Evolutionary conservation across 2,888 invertebrate genomes (phyloP).

Genomic region (Epirrhoe tristata): DNA sequence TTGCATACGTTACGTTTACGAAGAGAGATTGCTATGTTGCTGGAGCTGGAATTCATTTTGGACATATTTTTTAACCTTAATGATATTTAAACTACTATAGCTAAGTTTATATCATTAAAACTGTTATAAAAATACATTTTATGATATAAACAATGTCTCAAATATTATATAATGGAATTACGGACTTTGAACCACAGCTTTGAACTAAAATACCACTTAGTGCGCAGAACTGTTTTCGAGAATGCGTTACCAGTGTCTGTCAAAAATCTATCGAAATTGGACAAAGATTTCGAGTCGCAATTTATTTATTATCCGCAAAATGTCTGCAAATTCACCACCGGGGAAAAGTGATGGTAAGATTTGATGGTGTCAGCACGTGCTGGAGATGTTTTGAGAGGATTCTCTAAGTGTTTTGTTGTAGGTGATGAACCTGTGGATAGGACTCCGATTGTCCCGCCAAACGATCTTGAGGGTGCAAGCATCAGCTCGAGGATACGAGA

Average conservation of each 20-base stretch:
- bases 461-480: conserved; percentile 60
- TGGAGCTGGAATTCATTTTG: not conserved
- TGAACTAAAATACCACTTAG: conserved; percentile 16
- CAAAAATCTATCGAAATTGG: conserved; percentile 71
- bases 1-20: not conserved
- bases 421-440: conserved; percentile 63
- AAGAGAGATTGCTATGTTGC: not conserved
- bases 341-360: conserved; percentile 75
- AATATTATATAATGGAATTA: conserved; percentile 6
- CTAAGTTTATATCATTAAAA: not conserved
- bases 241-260: conserved; percentile 63
- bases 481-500: conserved; percentile 72
- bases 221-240: conserved; percentile 53
- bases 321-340: conserved; percentile 80
- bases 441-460: conserved; percentile 69
- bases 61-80: not conserved
- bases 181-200: conserved; percentile 36
- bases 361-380: not conserved
- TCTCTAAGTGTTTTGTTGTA: conserved; percentile 44
- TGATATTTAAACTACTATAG: not conserved
- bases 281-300: conserved; percentile 75
- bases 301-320: conserved; percentile 69
- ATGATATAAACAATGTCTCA: not conserved
- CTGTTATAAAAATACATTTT: not conserved
- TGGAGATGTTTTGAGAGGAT: conserved; percentile 4